phyloP scores from a whole-genome alignment of 30 jellyfish, hydroid and myxozoan genomes.

The Phacellophora camtschatica region DNA sequence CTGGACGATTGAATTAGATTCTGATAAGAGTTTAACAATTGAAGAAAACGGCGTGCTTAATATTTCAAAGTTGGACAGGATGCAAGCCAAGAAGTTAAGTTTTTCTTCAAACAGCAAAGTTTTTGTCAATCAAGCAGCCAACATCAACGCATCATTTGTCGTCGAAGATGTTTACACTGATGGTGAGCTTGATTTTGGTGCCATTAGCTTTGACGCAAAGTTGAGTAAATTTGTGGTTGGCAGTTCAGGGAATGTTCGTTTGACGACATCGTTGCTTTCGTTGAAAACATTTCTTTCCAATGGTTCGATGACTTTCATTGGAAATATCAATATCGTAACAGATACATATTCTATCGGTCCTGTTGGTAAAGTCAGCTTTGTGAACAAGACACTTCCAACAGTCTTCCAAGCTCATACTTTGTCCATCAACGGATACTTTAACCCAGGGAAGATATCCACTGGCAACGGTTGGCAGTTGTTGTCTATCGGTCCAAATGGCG shows the following conservation, averaged over 20 bases:
- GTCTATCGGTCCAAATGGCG: constrained; percentile 40
- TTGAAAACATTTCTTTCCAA: neutral
- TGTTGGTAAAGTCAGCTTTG: constrained; percentile 9
- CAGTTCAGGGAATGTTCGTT: neutral
- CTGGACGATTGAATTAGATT: constrained; percentile 32
- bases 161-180: constrained; percentile 5
- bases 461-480: constrained; percentile 53
- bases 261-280: neutral
- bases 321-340: neutral
- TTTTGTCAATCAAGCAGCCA: neutral
- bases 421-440: constrained; percentile 15
- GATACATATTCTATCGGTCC: constrained; percentile 33
- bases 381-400: neutral
- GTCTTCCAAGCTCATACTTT: constrained; percentile 37
- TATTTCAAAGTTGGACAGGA: neutral
- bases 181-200: constrained; percentile 4
- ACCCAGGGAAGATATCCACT: constrained; percentile 37
- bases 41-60: neutral
- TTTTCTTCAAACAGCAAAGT: constrained; percentile 15
- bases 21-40: neutral
- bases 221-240: constrained; percentile 21
- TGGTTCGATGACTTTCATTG: constrained; percentile 27
- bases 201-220: neutral
- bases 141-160: neutral
- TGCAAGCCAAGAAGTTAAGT: neutral